These are phyloP conservation scores for Mandrillus leucophaeus DNA, from an alignment of 2,113 vertebrate species.

Conservation along the genomic window DNA sequence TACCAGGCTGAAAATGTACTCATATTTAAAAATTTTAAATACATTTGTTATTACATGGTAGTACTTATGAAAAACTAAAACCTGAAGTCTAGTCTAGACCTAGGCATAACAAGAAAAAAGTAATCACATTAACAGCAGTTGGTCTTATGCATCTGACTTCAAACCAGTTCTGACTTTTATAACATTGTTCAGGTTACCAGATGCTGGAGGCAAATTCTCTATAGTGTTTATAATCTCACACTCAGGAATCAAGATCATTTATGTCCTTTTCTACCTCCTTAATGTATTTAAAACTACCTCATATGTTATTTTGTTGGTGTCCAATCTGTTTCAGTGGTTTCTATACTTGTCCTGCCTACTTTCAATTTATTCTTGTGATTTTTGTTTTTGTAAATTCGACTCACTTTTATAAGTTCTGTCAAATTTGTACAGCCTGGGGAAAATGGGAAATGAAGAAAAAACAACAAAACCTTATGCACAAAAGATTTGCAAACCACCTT, in stretches of 20 bases:
- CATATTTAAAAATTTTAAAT: slow-evolving; percentile 66
- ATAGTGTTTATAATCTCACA: slow-evolving; percentile 65
- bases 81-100: slow-evolving; percentile 40
- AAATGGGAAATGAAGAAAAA: background rate
- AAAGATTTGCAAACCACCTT: background rate
- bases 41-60: slow-evolving; percentile 38
- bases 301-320: slow-evolving; percentile 47
- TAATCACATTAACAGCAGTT: slow-evolving; percentile 78
- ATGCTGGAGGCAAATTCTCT: slow-evolving; percentile 65
- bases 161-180: slow-evolving; percentile 74
- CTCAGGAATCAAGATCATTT: slow-evolving; percentile 72
- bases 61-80: slow-evolving; percentile 59
- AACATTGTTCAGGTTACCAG: slow-evolving; percentile 65
- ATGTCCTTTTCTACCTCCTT: slow-evolving; percentile 51
- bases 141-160: slow-evolving; percentile 73
- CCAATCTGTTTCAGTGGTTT: background rate
- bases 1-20: background rate
- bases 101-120: slow-evolving; percentile 56
- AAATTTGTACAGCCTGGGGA: background rate
- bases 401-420: background rate
- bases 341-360: background rate
- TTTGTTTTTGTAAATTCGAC: slow-evolving; percentile 14
- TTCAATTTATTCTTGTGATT: background rate
- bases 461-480: background rate
- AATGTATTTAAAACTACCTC: slow-evolving; percentile 56